A percentile compares a stretch with the other conserved stretches of the same genome.
Evolutionary conservation across 1,140 invertebrate genomes (phyloP).

Genomic region (Dufourea novaeangliae): DNA sequence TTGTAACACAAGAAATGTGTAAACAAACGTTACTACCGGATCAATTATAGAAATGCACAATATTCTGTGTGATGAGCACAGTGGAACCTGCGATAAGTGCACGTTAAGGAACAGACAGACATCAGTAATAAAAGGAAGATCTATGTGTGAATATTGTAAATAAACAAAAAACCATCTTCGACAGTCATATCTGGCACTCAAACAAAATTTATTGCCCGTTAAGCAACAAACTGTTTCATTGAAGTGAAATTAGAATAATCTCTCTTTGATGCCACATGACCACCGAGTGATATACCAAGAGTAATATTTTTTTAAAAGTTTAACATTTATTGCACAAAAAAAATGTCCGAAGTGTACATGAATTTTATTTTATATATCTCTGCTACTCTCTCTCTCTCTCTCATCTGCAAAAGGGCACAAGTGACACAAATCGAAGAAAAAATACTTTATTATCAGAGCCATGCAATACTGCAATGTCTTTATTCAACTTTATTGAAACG

Average conservation of each 20-base stretch:
- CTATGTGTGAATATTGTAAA: slow-evolving; percentile 71
- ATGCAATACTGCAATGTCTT: slow-evolving; percentile 60
- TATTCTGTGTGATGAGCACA: slow-evolving; percentile 20
- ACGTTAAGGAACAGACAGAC: slow-evolving; percentile 58
- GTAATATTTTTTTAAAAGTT: slow-evolving; percentile 69
- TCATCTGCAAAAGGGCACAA: slow-evolving; percentile 65
- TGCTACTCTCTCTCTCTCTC: slow-evolving; percentile 52
- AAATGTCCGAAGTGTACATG: slow-evolving; percentile 72
- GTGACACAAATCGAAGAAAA: slow-evolving; percentile 70
- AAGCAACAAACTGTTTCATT: slow-evolving; percentile 42
- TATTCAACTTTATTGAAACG: slow-evolving; percentile 70
- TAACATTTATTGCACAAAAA: slow-evolving; percentile 77
- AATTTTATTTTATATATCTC: slow-evolving; percentile 61
- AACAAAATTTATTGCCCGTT: slow-evolving; percentile 55
- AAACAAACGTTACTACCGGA: neutral
- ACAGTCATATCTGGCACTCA: slow-evolving; percentile 80
- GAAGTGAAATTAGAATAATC: slow-evolving; percentile 49
- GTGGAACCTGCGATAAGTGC: slow-evolving; percentile 31
- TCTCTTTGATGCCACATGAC: slow-evolving; percentile 78
- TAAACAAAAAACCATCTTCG: slow-evolving; percentile 78
- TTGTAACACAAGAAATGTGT: neutral
- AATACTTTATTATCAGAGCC: slow-evolving; percentile 68
- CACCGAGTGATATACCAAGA: slow-evolving; percentile 74
- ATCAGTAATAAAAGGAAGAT: slow-evolving; percentile 72
- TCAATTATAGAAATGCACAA: slow-evolving; percentile 10